These are phyloP conservation scores for Diuraphis noxia DNA, from an alignment of 1,140 invertebrate genomes.

Conservation along the genomic window DNA sequence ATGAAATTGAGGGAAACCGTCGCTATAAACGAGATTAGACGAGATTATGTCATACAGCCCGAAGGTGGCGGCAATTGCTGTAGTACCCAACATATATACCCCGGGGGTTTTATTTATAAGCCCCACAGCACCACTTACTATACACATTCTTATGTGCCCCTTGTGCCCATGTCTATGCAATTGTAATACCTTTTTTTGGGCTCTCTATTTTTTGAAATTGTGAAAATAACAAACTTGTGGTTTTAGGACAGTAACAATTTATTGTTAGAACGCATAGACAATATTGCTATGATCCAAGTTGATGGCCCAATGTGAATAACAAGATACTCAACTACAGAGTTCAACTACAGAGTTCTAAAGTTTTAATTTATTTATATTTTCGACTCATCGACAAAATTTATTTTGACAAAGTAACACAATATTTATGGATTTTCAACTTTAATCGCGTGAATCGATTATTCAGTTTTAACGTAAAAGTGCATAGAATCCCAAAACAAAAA, in stretches of 20 bases:
- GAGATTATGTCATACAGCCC: constrained; percentile 18
- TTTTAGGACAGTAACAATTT: constrained; percentile 6
- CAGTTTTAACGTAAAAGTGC: too few species aligned
- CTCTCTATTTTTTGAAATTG: not conserved
- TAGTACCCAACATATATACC: not conserved
- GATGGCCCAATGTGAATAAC: not conserved
- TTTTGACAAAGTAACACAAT: not conserved
- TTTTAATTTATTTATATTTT: not conserved
- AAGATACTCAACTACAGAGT: not conserved
- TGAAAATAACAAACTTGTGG: not conserved
- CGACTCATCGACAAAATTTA: not conserved
- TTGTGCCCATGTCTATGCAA: not conserved
- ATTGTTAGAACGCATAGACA: not conserved
- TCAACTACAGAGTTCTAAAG: not conserved
- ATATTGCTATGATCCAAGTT: not conserved
- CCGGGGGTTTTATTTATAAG: constrained; percentile 32
- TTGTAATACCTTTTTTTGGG: constrained; percentile 24
- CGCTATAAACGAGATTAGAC: constrained; percentile 30
- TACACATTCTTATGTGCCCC: constrained; percentile 13
- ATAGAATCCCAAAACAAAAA: too few species aligned
- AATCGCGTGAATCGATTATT: not conserved
- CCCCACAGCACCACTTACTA: constrained; percentile 21
- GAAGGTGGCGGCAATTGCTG: not conserved
- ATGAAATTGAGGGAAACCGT: not conserved
- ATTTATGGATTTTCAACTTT: not conserved